phyloP scores from a whole-genome alignment of 1,140 invertebrate genomes.

The Harlomillsia oculata region DNA sequence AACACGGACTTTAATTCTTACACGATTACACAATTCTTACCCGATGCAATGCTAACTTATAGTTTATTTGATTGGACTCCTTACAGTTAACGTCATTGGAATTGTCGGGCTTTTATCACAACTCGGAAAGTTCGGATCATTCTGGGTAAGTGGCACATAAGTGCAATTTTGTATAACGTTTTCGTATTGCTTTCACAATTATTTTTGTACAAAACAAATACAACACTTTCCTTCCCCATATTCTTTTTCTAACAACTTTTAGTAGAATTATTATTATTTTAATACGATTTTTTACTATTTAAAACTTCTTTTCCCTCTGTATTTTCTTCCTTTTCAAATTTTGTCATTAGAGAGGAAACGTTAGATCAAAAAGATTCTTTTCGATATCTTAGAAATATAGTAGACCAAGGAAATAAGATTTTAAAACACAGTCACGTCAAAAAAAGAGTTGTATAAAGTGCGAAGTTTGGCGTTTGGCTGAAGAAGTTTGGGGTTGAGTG shows the following conservation, averaged over 20 bases:
- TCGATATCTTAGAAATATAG: too few relatives aligned
- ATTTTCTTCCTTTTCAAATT: slow-evolving; percentile 18
- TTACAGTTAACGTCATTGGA: slow-evolving; percentile 59
- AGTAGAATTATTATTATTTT: background rate
- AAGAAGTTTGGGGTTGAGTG: slow-evolving; percentile 28
- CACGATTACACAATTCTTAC: too few relatives aligned
- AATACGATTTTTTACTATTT: slow-evolving; percentile 37
- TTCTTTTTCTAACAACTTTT: background rate
- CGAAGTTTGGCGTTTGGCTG: slow-evolving; percentile 19
- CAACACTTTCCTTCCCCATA: slow-evolving; percentile 1
- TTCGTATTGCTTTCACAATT: too few relatives aligned
- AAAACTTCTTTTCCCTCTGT: slow-evolving; percentile 39
- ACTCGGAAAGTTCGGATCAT: slow-evolving; percentile 48
- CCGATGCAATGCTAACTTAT: too few relatives aligned
- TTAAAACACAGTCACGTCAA: too few relatives aligned
- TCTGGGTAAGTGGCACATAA: slow-evolving; percentile 46
- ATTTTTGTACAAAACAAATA: background rate
- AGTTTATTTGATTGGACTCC: background rate
- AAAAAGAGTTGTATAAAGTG: too few relatives aligned
- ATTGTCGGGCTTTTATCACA: slow-evolving; percentile 66
- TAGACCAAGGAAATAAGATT: too few relatives aligned
- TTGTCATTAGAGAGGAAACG: too few relatives aligned
- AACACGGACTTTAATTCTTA: too few relatives aligned
- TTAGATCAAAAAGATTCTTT: too few relatives aligned
- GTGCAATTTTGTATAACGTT: too few relatives aligned